phyloP scores from a whole-genome alignment of 1,140 invertebrate genomes.

The Hestina assimilis region DNA sequence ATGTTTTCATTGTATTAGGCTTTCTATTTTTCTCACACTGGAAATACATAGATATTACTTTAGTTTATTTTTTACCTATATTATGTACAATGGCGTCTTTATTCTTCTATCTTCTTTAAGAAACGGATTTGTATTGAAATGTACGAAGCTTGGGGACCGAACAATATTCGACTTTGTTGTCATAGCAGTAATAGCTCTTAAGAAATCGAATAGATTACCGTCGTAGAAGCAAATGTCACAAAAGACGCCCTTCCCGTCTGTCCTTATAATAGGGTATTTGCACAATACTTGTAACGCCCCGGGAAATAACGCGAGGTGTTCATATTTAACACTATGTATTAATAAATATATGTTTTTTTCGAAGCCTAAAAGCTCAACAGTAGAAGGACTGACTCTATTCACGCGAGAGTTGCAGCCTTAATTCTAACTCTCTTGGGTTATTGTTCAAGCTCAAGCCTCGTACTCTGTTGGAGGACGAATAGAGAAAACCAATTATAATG shows the following conservation, averaged over 20 bases:
- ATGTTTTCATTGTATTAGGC: background rate
- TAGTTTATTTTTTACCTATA: slow-evolving; percentile 34
- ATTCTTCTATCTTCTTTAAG: slow-evolving; percentile 34
- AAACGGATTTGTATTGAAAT: slow-evolving; percentile 47
- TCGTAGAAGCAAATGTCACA: slow-evolving; percentile 47
- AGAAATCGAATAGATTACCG: slow-evolving; percentile 53
- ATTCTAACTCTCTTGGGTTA: too few species aligned
- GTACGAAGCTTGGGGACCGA: slow-evolving; percentile 32
- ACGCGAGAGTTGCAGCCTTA: too few species aligned
- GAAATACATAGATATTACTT: slow-evolving; percentile 26
- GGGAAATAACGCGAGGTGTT: background rate
- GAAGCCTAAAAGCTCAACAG: too few species aligned
- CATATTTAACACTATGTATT: too few species aligned
- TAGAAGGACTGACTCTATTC: too few species aligned
- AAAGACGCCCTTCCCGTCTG: slow-evolving; percentile 40
- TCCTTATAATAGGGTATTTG: slow-evolving; percentile 19
- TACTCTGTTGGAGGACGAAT: too few species aligned
- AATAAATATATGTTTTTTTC: too few species aligned
- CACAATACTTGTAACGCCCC: background rate
- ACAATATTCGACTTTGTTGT: slow-evolving; percentile 60
- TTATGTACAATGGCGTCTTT: slow-evolving; percentile 32
- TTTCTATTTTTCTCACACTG: background rate
- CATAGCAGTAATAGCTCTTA: slow-evolving; percentile 51
- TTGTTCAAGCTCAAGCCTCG: too few species aligned
- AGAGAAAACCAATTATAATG: too few species aligned